Evolutionary conservation across 2,113 vertebrate genomes (phyloP), one percentile per base, ranked within the genome.

Genomic region (Dicaeum eximium): DNA sequence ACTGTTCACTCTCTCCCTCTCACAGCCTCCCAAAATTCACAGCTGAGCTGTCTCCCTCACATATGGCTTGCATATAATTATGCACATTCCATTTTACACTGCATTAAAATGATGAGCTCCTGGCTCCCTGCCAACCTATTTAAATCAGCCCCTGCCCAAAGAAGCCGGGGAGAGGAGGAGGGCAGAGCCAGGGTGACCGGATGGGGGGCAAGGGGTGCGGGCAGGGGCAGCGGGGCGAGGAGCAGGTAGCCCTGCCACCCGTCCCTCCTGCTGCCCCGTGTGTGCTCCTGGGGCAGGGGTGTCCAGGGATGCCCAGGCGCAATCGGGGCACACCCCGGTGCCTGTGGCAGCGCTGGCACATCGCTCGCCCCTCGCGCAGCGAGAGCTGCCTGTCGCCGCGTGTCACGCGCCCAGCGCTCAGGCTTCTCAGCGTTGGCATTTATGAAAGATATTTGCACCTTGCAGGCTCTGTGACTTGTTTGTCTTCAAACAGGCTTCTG

Each of bases 71-170:
- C 98, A 98, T 98, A 98, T 98, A 98, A 99, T 99, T 99, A 99
- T 98, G 98, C 98, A 97, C 98, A 98, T 98, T 99, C 98, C 98
- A 98, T 98, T 99, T 99, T 98, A 98, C 98, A 98, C 98, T 98
- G 98, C 98, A 98, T 98, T 98, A 98, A 98, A 98, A 98, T 98
- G 97, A 97, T 99, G 98, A 99, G 98, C 98, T 98, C 96, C 97
- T 99, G 99, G 99, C 98, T 98, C 95, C 84, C 82, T 80, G 98
- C 99, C 99, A 99, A 96, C 97, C 98, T 97, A 98, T 99, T 99
- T 99, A 98, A 98, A 99, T 99, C 98, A 97, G 97, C 95, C 97
- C 97, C 93, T 92, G 92, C 94, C 94, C 88, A 2, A 91, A 88
- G 92, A 98, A 98, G 98, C 96, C 64, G 91, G 98, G 98, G 98